Conservation (phyloP, 2,888 invertebrate species). For the Koerneria pararmatus region DNA sequence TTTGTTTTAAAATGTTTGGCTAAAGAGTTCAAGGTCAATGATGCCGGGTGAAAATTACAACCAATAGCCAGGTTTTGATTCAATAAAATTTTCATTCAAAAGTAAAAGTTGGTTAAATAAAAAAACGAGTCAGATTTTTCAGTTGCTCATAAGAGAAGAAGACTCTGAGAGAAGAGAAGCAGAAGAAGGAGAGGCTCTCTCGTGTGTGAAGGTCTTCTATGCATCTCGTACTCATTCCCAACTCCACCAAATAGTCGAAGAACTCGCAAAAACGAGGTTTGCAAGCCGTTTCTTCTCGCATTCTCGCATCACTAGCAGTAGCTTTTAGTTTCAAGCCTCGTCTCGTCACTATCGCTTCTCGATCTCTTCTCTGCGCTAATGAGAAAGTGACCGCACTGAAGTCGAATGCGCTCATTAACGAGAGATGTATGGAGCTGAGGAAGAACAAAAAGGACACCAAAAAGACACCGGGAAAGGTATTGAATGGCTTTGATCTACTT, state of each 20-base stretch:
- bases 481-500: too few relatives aligned
- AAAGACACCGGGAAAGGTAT: slow-evolving; percentile 21
- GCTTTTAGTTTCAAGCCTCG: slow-evolving; percentile 41
- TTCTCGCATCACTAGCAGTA: neutral
- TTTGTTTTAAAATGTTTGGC: too few relatives aligned
- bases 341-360: slow-evolving; percentile 49
- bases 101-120: too few relatives aligned
- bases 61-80: too few relatives aligned
- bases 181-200: slow-evolving; percentile 7
- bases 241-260: slow-evolving; percentile 86
- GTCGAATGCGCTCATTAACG: slow-evolving; percentile 42
- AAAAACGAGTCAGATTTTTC: too few relatives aligned
- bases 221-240: slow-evolving; percentile 96
- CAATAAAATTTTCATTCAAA: too few relatives aligned
- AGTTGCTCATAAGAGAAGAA: too few relatives aligned
- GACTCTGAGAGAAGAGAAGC: too few relatives aligned
- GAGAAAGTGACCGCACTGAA: slow-evolving; percentile 67
- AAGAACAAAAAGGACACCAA: slow-evolving; percentile 30
- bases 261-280: slow-evolving; percentile 75
- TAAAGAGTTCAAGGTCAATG: too few relatives aligned
- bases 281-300: neutral
- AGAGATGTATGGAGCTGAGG: slow-evolving; percentile 52
- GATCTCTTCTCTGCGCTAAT: slow-evolving; percentile 80
- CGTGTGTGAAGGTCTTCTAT: slow-evolving; percentile 72
- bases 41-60: too few relatives aligned